These are phyloP conservation scores for Anguilla marmorata DNA, from an alignment of 2,797 vertebrate genomes.

Conservation along the genomic window DNA sequence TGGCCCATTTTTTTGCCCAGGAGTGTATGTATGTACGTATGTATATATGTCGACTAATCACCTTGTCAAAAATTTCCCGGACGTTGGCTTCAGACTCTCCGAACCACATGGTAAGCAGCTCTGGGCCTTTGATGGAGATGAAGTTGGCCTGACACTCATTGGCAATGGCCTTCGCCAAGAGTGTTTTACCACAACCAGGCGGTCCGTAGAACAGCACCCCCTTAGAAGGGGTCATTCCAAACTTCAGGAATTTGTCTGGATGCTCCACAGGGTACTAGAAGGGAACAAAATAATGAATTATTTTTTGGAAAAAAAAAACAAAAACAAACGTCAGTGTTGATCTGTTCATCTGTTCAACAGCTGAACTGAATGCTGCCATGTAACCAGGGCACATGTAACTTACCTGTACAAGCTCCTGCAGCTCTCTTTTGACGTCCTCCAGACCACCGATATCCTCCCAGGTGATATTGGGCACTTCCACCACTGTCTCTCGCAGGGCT, in stretches of 20 bases:
- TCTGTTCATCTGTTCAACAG: background rate
- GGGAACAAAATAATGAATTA: background rate
- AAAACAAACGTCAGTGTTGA: background rate
- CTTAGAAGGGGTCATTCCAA: slow-evolving; percentile 98
- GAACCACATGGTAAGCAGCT: slow-evolving; percentile 99
- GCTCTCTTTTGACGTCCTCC: slow-evolving; percentile 96
- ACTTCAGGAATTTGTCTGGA: slow-evolving; percentile 99
- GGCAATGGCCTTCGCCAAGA: slow-evolving; percentile 96
- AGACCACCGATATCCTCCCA: slow-evolving; percentile 98
- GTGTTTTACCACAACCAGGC: slow-evolving; percentile 96
- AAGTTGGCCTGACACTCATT: slow-evolving; percentile 99
- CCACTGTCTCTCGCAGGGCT: slow-evolving; percentile 93
- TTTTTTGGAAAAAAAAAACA: background rate
- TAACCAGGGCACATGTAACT: slow-evolving; percentile 10
- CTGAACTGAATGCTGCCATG: background rate
- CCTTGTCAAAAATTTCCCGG: slow-evolving; percentile 98
- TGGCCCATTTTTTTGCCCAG: too few species aligned
- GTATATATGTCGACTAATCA: slow-evolving; percentile 50
- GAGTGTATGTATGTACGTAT: background rate
- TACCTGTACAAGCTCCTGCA: slow-evolving; percentile 98
- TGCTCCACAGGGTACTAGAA: slow-evolving; percentile 95
- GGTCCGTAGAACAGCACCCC: slow-evolving; percentile 96
- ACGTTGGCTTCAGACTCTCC: slow-evolving; percentile 98
- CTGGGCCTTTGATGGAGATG: slow-evolving; percentile 98
- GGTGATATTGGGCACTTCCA: slow-evolving; percentile 96